Evolutionary conservation across 2,888 invertebrate genomes (phyloP), one percentile per base, ranked within the genome.

Genomic region (Scaptomyza flava): DNA sequence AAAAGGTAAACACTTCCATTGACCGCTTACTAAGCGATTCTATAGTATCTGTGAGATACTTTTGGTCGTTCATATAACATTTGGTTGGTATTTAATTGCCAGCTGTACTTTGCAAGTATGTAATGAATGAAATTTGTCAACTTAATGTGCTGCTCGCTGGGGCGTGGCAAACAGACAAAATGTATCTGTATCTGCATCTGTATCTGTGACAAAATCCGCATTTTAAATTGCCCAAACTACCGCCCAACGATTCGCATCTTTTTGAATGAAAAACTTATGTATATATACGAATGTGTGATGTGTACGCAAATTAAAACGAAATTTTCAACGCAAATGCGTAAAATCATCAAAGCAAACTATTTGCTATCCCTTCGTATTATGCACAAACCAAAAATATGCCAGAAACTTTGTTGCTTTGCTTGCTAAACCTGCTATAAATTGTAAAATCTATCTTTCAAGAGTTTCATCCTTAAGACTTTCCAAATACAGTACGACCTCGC

Each of bases 101-200:
- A 84, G 78, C 64, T 71, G 81, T 62, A 52, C 34, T 8, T 23
- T 14, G 33, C 34, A 54, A 62, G 36, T 65, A 63, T 62, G 53
- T 62, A 87, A 87, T 89, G 81, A 82, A 82, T 82, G 81, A 82
- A 83, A 82, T 82, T 82, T 87, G 82, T 82, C 89, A 89, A 87
- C 72, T 87, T 82, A 87, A 89, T 84, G 81, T 23, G 63, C 58
- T 27, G 58, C 31, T 62, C 59, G 43, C 60, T 71, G 76, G 77
- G 75, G 79, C 79, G 76, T 76, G 79, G 67, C 63, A 14, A 6
- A 58, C 47, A 64, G 61, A 59, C 63, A 57, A 52, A 51, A 50
- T 57, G 46, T 43, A 42, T 43, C 52, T 31, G 27, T 65, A 17
- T 17, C 17, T 17, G 62, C 54, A 47, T 50, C 53, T 70, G 58